Evolutionary conservation across 2,113 vertebrate species (phyloP), one percentile per base, ranked within the genome.

Genomic region (Lophotis ruficrista): DNA sequence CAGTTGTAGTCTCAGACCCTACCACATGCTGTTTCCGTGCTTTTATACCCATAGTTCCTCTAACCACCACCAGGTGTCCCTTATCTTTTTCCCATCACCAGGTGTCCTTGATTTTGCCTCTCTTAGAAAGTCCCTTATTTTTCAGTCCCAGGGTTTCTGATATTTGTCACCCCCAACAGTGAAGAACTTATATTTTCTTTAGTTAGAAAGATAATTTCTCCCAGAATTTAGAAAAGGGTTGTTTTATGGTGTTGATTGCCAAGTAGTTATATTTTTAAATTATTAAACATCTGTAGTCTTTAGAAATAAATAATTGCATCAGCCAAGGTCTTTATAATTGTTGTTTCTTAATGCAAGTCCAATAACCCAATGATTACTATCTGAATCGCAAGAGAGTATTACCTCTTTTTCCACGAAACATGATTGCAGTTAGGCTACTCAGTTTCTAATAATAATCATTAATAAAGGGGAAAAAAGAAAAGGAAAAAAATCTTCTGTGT

Each of bases 401-500:
- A 57, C 1, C 7, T 82, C 48, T 78, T 88, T 23, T 70, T 82
- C 65, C 53, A 81, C 45, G 58, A 68, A 62, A 72, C 18, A 61
- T 10, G 18, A 72, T 72, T 73, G 86, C 62, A 85, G 33, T 54
- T 85, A 68, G 24, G 35, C 12, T 79, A 57, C 14, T 77, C 61
- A 38, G 16, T 60, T 93, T 79, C 27, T 78, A 60, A 76, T 6
- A 71, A 28, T n/a, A 48, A 31, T 35, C 25, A 68, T 57, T 90
- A 66, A 71, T 38, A 37, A 66, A 17, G 14, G 82, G 60, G 5
- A 20, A 31, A 54, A 53, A 41, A 24, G 3, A 5, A 30, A 58
- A 25, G 1, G 1, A 17, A 30, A 43, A 24, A 5, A 1, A 0
- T 2, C 13, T 22, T 28, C 2, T 51, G 9, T 33, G 35, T 33